Base-by-base conservation (phyloP, 2,113 vertebrate species). In the Podilymbus podiceps region DNA sequence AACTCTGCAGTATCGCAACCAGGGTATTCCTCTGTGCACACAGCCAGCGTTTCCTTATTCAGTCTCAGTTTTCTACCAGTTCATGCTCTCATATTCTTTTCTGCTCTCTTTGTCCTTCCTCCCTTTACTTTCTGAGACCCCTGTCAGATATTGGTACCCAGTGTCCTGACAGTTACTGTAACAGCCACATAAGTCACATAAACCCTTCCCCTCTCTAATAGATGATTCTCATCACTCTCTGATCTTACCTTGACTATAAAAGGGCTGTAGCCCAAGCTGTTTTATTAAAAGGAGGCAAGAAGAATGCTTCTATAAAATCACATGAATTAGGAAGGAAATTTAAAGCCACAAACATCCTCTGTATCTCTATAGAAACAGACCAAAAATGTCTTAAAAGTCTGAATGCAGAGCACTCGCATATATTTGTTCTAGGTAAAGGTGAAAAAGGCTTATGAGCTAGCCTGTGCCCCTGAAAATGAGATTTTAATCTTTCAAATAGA, bases 311-410 rank as follows among this genome's bases (percentile, higher is more conserved):
- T 87, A 22, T 63, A 67, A 78, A 85, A 95, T 92, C 83, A 92
- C 31, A 81, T 38, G 11, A 88, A 86, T 68, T 90, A 67, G 64
- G 44, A 89, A 89, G 60, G 49, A 94, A 95, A 78, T 55, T 86
- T 81, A 90, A 94, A 93, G 82, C 75, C 74, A 93, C 85, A 81
- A 75, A 77, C 80, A 91, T 78, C 76, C 77, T 74, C 77, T 67
- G 18, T 67, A 74, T 75, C 76, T 86, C 47, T 50, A 71, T 81
- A 49, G 62, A 92, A 85, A 83, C 21, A 67, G 92, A 33, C 12
- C 4, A 42, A 68, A 90, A 93, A 14, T 44, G 27, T 67, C 19
- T 68, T 82, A 55, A 82, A 92, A 91, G 77, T 72, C 47, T 82
- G 87, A 44, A 68, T 46, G 62, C 40, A 82, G 19, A 90, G 3